Evolutionary conservation across 2,113 vertebrate genomes (phyloP).

Genomic region (Stigmatopora nigra): DNA sequence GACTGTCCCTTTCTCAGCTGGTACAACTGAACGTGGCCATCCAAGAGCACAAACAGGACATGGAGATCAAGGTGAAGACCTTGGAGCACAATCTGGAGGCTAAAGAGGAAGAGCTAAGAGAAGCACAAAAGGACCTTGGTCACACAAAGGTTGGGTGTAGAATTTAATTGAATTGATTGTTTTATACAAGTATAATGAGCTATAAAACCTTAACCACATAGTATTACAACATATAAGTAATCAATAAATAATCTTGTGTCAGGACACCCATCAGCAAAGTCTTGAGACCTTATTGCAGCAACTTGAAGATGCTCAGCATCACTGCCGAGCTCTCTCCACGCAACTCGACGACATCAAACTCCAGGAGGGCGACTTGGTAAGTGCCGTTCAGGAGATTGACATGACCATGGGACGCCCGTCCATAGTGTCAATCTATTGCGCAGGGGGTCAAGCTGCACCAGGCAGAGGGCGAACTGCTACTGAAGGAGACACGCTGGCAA

Average conservation of each 20-base stretch:
- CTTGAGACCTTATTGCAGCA: slow-evolving; percentile 62
- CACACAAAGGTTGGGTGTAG: slow-evolving; percentile 73
- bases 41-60: slow-evolving; percentile 80
- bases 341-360: slow-evolving; percentile 69
- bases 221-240: too few relatives aligned
- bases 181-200: too few relatives aligned
- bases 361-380: slow-evolving; percentile 72
- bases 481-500: slow-evolving; percentile 67
- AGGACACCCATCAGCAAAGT: slow-evolving; percentile 67
- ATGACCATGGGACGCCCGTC: neutral
- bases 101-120: slow-evolving; percentile 74
- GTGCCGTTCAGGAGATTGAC: neutral
- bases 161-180: neutral
- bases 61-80: slow-evolving; percentile 82
- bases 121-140: slow-evolving; percentile 74
- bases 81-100: slow-evolving; percentile 77
- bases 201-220: too few relatives aligned
- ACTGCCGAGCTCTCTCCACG: slow-evolving; percentile 59
- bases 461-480: slow-evolving; percentile 59
- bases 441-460: slow-evolving; percentile 49
- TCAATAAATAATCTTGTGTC: neutral
- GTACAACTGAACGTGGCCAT: slow-evolving; percentile 83
- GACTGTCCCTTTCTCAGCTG: slow-evolving; percentile 68
- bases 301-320: slow-evolving; percentile 60
- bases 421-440: slow-evolving; percentile 5